These are phyloP conservation scores for Xestia xanthographa DNA, from an alignment of 2,888 invertebrate genomes.

Conservation along the genomic window DNA sequence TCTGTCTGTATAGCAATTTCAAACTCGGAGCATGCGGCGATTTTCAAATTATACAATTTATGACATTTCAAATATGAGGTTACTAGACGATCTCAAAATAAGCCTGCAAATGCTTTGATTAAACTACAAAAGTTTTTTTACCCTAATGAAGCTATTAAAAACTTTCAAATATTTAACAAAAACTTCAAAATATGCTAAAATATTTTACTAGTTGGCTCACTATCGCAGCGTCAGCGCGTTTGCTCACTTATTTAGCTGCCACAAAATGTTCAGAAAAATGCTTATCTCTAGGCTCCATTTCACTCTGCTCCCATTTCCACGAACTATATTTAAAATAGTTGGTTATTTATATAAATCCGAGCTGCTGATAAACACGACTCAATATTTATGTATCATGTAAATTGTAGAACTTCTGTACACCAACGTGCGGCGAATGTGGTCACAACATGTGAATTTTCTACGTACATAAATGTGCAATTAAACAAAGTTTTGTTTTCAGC, in stretches of 20 bases:
- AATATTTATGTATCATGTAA: conserved; percentile 33
- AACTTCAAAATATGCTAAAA: conserved; percentile 10
- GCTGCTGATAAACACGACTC: conserved; percentile 2
- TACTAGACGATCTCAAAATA: not conserved
- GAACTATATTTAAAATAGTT: conserved; percentile 43
- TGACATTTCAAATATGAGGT: not conserved
- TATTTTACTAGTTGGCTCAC: conserved; percentile 3
- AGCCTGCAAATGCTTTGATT: not conserved
- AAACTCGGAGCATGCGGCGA: not conserved
- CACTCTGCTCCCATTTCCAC: conserved; percentile 32
- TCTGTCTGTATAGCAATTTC: not conserved
- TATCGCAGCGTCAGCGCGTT: conserved; percentile 25
- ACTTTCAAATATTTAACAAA: not conserved
- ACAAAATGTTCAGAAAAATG: conserved; percentile 49
- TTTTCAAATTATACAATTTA: not conserved
- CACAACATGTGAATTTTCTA: conserved; percentile 25
- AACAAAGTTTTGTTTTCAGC: conserved; percentile 33
- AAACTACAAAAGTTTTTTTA: not conserved
- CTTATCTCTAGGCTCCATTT: conserved; percentile 58
- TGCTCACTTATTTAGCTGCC: conserved; percentile 37
- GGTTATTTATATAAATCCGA: not conserved
- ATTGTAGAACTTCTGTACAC: not conserved
- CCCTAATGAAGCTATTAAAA: not conserved
- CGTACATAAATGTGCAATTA: conserved; percentile 34
- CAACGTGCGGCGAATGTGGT: not conserved